Percentiles rank a stretch among this genome's conserved stretches.
phyloP scores from a whole-genome alignment of 2,113 vertebrate species.

The Agelaius phoeniceus region DNA sequence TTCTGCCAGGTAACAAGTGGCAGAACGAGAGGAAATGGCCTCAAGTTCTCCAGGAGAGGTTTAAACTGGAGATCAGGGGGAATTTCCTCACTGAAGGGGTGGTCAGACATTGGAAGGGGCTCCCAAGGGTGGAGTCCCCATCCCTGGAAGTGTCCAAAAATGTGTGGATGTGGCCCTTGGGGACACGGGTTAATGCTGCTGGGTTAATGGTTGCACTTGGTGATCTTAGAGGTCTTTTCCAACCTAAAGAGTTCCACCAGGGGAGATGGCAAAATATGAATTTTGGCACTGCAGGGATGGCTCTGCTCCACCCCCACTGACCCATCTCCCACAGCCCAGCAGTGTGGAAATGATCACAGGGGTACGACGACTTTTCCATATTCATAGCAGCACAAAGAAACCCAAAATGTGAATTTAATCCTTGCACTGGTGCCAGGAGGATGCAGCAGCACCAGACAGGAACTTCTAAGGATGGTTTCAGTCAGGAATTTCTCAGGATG shows the following conservation, averaged over 20 bases:
- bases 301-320: neutral
- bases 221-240: neutral
- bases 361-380: neutral
- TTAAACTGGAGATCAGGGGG: neutral
- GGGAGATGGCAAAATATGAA: neutral
- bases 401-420: neutral
- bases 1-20: neutral
- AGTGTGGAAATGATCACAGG: too few relatives aligned
- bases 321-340: neutral
- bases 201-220: neutral
- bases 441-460: neutral
- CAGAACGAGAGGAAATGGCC: neutral
- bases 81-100: neutral
- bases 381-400: neutral
- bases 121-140: neutral
- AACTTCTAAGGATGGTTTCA: neutral
- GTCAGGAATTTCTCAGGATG: too few relatives aligned
- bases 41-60: neutral
- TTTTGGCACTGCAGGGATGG: neutral
- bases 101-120: neutral
- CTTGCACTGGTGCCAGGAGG: neutral
- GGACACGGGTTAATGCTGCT: neutral
- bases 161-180: fast-evolving
- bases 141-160: neutral
- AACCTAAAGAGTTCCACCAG: neutral